These are phyloP conservation scores for Schizotus pectinicornis DNA, from an alignment of 2,888 invertebrate genomes.

Conservation along the genomic window DNA sequence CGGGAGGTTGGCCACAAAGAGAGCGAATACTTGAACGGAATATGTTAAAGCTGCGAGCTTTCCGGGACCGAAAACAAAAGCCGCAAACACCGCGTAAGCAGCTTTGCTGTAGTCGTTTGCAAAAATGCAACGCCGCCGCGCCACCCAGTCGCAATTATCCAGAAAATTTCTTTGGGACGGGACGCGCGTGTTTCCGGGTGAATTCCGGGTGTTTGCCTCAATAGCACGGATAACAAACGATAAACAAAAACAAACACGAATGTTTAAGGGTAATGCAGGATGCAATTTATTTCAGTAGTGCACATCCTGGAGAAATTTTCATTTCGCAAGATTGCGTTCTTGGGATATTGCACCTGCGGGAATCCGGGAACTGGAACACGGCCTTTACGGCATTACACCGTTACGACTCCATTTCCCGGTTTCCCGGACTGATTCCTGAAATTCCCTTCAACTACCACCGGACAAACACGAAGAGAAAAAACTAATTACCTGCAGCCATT, in stretches of 20 bases:
- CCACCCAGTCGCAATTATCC: not conserved
- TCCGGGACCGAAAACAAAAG: not conserved
- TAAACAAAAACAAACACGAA: slow-evolving; percentile 15
- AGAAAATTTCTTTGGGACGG: not conserved
- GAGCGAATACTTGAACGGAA: not conserved
- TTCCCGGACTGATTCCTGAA: slow-evolving; percentile 28
- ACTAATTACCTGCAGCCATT: no score
- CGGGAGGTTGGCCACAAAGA: not conserved
- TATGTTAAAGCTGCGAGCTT: not conserved
- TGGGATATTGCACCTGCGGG: slow-evolving; percentile 47
- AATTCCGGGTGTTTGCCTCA: not conserved
- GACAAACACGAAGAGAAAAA: slow-evolving; percentile 2
- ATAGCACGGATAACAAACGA: not conserved
- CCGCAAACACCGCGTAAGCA: not conserved
- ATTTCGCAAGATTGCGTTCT: slow-evolving; percentile 46
- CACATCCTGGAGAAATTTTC: slow-evolving; percentile 45
- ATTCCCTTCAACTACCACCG: slow-evolving; percentile 1
- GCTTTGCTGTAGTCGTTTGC: not conserved
- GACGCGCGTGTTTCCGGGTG: not conserved
- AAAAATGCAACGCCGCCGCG: not conserved
- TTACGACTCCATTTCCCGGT: slow-evolving; percentile 28
- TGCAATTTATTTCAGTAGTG: slow-evolving; percentile 38
- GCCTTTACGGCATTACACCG: slow-evolving; percentile 36
- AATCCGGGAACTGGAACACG: slow-evolving; percentile 41
- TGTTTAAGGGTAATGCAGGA: slow-evolving; percentile 33